Conservation (phyloP, 2,113 vertebrate species). For the Eidolon helvum region DNA sequence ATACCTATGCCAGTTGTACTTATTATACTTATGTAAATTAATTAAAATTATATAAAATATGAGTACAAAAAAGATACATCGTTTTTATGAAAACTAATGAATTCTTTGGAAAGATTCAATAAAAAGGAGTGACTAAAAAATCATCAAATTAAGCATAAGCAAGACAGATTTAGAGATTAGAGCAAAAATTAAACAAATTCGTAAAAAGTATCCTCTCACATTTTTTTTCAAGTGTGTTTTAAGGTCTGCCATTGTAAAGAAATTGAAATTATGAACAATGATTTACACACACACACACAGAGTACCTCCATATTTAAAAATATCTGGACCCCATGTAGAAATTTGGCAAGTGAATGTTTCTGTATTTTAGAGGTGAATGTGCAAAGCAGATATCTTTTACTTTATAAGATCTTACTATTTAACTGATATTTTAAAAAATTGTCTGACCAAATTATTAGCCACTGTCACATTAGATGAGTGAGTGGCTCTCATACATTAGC, state of each 20-base stretch:
- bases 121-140: not conserved
- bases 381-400: not conserved
- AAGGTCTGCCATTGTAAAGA: not conserved
- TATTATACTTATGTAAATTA: not conserved
- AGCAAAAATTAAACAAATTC: not conserved
- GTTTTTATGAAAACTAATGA: slow-evolving; percentile 5
- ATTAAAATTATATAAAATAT: not conserved
- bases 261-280: not conserved
- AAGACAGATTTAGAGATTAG: not conserved
- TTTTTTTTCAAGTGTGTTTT: not conserved
- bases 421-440: not conserved
- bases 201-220: not conserved
- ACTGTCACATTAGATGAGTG: not conserved
- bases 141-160: not conserved
- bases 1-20: not conserved
- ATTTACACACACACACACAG: not conserved
- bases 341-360: not conserved
- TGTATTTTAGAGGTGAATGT: not conserved
- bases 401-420: not conserved
- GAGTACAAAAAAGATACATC: not conserved
- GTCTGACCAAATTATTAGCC: not conserved
- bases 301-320: not conserved
- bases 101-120: not conserved
- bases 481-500: not conserved
- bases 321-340: not conserved